Percentiles rank a stretch among this genome's conserved stretches.
phyloP scores from a whole-genome alignment of 53 echinoderm and acorn worm species.

The Holothuria scabra region DNA sequence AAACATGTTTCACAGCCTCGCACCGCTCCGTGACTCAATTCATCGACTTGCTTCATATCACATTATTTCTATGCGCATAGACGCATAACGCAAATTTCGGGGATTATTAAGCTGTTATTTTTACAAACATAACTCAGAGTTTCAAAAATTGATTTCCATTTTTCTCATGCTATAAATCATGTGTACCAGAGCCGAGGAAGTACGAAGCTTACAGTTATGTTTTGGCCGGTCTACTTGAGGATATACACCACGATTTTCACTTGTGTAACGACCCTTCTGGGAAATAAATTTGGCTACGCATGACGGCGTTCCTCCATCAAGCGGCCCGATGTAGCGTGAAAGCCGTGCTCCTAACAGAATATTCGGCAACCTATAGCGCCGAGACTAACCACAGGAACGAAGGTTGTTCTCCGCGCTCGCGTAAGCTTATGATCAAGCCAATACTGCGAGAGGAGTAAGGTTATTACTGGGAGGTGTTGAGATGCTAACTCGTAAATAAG shows the following conservation, averaged over 20 bases:
- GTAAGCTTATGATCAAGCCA: constrained; percentile 23
- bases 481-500: constrained; percentile 40
- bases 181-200: constrained; percentile 4
- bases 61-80: constrained; percentile 33
- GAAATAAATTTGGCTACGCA: constrained; percentile 44
- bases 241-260: constrained; percentile 37
- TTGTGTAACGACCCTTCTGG: constrained; percentile 43
- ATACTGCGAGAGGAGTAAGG: neutral
- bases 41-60: constrained; percentile 6
- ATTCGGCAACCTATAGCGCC: constrained; percentile 10
- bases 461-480: constrained; percentile 41
- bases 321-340: constrained; percentile 38
- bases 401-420: constrained; percentile 41
- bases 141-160: constrained; percentile 44
- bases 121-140: constrained; percentile 46
- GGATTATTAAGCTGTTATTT: constrained; percentile 47
- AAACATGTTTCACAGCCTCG: constrained; percentile 6
- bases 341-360: constrained; percentile 46
- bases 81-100: constrained; percentile 47
- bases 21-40: neutral
- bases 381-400: constrained; percentile 35
- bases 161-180: constrained; percentile 24
- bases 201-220: constrained; percentile 13
- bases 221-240: constrained; percentile 18
- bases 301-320: constrained; percentile 39